Conservation (phyloP, 1,140 invertebrate species). For the Hirudo medicinalis region DNA sequence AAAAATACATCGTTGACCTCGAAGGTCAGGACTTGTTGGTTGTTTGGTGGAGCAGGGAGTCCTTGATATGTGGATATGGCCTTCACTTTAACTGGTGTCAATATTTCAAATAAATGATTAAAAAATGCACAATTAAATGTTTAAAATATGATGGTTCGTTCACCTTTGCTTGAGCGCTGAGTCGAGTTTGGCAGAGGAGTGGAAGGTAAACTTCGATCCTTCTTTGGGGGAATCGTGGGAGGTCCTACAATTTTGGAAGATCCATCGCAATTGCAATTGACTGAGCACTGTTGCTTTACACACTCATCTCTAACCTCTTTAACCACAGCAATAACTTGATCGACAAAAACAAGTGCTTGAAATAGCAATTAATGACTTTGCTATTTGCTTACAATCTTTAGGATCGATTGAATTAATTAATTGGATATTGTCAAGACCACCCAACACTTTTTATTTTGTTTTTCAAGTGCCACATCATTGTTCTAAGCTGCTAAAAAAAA, state of each 20-base stretch:
- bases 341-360: no score
- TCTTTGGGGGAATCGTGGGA: conserved; percentile 5
- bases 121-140: not conserved
- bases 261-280: no score
- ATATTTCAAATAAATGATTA: not conserved
- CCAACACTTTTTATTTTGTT: no score
- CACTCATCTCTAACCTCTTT: no score
- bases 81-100: conserved; percentile 24
- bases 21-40: conserved; percentile 28
- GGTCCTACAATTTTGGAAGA: not conserved
- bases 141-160: not conserved
- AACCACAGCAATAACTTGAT: no score
- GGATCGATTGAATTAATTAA: no score
- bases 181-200: not conserved
- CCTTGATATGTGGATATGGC: conserved; percentile 30
- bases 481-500: not conserved
- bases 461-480: not conserved
- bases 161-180: not conserved
- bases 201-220: conserved; percentile 14
- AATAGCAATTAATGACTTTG: no score
- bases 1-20: conserved; percentile 32
- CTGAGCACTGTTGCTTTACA: no score
- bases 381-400: no score
- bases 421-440: no score
- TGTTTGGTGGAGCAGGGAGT: conserved; percentile 27